A percentile compares a stretch with the other conserved stretches of the same genome.
phyloP scores from a whole-genome alignment of 35 echinoderm and acorn worm genomes.

The Apostichopus japonicus region DNA sequence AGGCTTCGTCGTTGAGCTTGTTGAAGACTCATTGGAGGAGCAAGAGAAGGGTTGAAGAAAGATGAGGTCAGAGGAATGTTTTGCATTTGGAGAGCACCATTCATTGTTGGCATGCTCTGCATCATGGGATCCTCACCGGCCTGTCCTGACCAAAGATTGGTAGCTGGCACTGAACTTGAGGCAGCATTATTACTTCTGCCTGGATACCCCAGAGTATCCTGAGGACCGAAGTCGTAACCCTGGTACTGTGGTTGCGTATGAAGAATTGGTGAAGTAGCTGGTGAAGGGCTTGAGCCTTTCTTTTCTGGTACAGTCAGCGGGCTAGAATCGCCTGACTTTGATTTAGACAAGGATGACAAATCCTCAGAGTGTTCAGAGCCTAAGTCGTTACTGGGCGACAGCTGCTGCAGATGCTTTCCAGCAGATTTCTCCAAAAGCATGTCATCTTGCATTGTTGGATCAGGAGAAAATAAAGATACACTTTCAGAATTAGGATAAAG shows the following conservation, averaged over 20 bases:
- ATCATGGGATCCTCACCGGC: constrained; percentile 87
- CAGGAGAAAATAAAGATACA: constrained; percentile 97
- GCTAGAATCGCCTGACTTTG: constrained; percentile 92
- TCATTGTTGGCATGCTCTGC: constrained; percentile 92
- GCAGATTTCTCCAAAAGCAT: constrained; percentile 96
- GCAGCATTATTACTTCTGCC: constrained; percentile 77
- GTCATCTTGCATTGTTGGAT: constrained; percentile 99
- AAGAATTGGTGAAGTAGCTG: constrained; percentile 64
- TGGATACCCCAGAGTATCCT: constrained; percentile 44
- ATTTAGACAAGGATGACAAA: constrained; percentile 81
- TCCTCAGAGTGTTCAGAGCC: constrained; percentile 92
- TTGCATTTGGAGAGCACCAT: constrained; percentile 95
- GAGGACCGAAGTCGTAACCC: constrained; percentile 44
- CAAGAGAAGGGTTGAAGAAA: constrained; percentile 83
- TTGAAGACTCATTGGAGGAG: constrained; percentile 63
- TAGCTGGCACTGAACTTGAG: constrained; percentile 75
- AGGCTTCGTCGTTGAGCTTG: constrained; percentile 81
- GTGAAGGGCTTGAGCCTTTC: constrained; percentile 53
- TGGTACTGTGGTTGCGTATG: constrained; percentile 54
- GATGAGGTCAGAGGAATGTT: constrained; percentile 96
- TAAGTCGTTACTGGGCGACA: constrained; percentile 86
- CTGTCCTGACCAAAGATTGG: constrained; percentile 89
- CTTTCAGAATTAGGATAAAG: constrained; percentile 89
- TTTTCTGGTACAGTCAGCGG: constrained; percentile 93
- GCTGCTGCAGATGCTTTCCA: constrained; percentile 96